Evolutionary conservation across 2,113 vertebrate genomes (phyloP).

Genomic region (Pterocles burchelli): DNA sequence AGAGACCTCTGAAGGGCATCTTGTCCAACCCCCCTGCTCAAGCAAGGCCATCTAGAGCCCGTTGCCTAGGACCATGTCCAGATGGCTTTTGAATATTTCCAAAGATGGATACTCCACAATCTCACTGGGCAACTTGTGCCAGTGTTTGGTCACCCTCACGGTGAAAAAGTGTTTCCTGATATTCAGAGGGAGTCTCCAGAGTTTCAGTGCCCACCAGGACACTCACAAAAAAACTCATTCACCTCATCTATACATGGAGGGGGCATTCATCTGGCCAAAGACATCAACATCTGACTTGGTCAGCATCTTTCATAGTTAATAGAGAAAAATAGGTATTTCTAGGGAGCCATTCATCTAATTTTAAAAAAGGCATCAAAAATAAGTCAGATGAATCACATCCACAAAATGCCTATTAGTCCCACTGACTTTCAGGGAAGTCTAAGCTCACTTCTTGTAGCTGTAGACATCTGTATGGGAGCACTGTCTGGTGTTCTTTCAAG

Average conservation of each 20-base stretch:
- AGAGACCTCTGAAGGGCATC: background rate
- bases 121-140: background rate
- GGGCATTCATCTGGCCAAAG: background rate
- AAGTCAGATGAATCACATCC: background rate
- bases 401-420: background rate
- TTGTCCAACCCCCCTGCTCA: background rate
- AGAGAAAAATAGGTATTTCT: background rate
- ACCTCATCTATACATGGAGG: background rate
- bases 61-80: background rate
- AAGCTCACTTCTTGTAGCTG: background rate
- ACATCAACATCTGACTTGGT: background rate
- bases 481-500: background rate
- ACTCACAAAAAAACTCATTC: background rate
- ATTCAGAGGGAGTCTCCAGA: background rate
- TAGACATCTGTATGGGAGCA: background rate
- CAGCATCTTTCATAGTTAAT: background rate
- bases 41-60: background rate
- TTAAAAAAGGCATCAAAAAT: background rate
- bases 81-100: background rate
- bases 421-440: background rate
- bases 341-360: background rate
- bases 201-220: background rate
- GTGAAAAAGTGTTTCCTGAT: background rate
- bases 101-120: background rate
- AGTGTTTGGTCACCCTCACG: background rate